Base-by-base conservation (phyloP, 2,113 vertebrate genomes). In the Balaenoptera acutorostrata region DNA sequence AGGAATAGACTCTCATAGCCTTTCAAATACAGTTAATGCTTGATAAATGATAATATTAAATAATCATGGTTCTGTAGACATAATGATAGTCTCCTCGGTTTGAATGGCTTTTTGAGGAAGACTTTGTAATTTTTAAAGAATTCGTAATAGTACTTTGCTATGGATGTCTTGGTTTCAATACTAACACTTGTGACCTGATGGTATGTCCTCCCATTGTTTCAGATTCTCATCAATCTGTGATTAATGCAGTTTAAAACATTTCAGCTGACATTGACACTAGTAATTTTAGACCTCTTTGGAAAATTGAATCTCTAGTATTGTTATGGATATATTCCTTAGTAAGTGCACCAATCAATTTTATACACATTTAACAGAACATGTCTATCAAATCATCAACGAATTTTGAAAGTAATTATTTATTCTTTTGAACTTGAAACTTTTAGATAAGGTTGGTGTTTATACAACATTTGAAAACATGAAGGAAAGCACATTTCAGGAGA, bases 191-290 rank as follows among this genome's bases (percentile, higher is more conserved):
- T 98, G 96, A 91, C 92, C 96, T 97, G 95, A 94, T 98, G 94
- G 88, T 94, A 74, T 98, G 97, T 98, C 93, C 96, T 97, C 89
- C 78, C 36, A 86, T 90, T 96, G 83, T 93, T 98, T 98, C 92
- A 95, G 88, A 96, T 93, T 91, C 75, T 97, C 69, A 91, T 94
- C 97, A 98, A 98, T 98, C 97, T 96, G 96, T 98, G 97, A 95
- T 98, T 98, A 98, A 98, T 98, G 97, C 49, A 85, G 91, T 98
- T 98, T 98, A 96, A 97, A 71, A 97, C 97, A 77, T 98, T 97
- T 96, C 93, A 59, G 33, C 46, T 95, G 23, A 84, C 41, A 91
- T 96, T 95, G 95, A 86, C 92, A 84, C 93, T 97, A 98, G 98
- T 98, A 98, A 98, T 98, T 98, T 97, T 88, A 94, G 25, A 68